Base-by-base conservation (phyloP, 2,113 vertebrate species). In the Sturnus vulgaris region DNA sequence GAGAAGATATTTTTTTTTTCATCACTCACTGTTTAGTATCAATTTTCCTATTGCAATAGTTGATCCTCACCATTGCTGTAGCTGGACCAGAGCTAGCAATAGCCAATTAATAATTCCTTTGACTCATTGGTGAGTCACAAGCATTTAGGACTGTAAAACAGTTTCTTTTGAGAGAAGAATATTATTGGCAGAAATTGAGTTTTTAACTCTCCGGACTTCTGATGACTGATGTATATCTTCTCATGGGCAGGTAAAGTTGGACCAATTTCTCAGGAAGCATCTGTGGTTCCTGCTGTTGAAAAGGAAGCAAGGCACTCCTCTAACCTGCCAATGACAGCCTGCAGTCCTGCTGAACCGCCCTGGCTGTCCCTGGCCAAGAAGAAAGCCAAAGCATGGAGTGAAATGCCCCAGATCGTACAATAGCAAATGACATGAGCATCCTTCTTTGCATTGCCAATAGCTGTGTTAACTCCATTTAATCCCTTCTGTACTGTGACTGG, bases 351-450 rank as follows among this genome's bases (percentile, higher is more conserved):
- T 6, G 98, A 99, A 92, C 99, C 99, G 1, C 98, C 98, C 8
- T 99, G 99, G 99, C 98, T 99, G 89, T 99, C 98, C 5, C 82
- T 99, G 96, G 99, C 99, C 93, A 99, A 99, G 98, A 99, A 99
- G 97, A 99, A 99, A 96, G 98, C 99, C 95, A 98, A 99, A 97
- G 99, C 99, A 19, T 99, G 99, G 99, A 99, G 98, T 49, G 98
- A 99, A 81, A 99, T 99, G 98, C 97, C 98, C 19, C 98, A 99
- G 92, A 98, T 97, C 8, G 98, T 98, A 50, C 98, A 99, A 96
- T 98, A 96, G 79, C 73, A 95, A 83, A 88, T 59, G 52, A 37
- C 56, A 56, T 1, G 30, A 59, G 24, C 75, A 59, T 91, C 81
- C 87, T 92, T 79, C 59, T 92, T 81, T 75, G 56, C 79, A 75